phyloP scores from a whole-genome alignment of 2,113 vertebrate genomes.

The Pterophyllum scalare region DNA sequence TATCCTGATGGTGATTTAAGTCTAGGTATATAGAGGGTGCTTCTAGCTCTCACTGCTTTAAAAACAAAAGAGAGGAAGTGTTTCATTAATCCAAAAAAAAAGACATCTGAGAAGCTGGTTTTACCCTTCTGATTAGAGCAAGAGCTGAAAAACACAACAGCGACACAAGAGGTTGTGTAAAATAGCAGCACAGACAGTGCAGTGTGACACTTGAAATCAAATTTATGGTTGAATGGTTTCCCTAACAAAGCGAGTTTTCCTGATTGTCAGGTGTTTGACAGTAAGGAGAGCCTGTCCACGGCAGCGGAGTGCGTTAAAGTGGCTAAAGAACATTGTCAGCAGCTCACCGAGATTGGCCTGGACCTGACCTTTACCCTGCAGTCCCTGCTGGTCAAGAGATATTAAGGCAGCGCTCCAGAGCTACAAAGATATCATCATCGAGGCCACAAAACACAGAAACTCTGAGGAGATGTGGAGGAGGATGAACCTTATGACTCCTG shows the following conservation, averaged over 20 bases:
- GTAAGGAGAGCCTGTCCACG: constrained; percentile 96
- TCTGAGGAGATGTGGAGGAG: constrained; percentile 98
- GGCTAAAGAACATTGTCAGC: constrained; percentile 95
- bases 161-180: neutral
- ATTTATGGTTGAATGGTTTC: neutral
- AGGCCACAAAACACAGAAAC: constrained; percentile 98
- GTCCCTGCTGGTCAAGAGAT: constrained; percentile 92
- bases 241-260: neutral
- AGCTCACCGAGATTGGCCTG: constrained; percentile 93
- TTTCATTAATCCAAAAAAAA: neutral
- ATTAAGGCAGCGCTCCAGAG: constrained; percentile 91
- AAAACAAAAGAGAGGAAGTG: neutral
- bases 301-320: constrained; percentile 96
- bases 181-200: neutral
- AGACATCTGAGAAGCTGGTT: neutral
- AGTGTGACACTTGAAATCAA: neutral
- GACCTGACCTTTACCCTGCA: constrained; percentile 97
- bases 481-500: constrained; percentile 99
- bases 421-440: constrained; percentile 97
- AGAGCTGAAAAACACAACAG: neutral
- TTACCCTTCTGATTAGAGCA: neutral
- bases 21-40: neutral
- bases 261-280: constrained; percentile 88
- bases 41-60: neutral
- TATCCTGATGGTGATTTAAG: neutral